phyloP scores from a whole-genome alignment of 2,888 invertebrate species.

The Meganola albula region DNA sequence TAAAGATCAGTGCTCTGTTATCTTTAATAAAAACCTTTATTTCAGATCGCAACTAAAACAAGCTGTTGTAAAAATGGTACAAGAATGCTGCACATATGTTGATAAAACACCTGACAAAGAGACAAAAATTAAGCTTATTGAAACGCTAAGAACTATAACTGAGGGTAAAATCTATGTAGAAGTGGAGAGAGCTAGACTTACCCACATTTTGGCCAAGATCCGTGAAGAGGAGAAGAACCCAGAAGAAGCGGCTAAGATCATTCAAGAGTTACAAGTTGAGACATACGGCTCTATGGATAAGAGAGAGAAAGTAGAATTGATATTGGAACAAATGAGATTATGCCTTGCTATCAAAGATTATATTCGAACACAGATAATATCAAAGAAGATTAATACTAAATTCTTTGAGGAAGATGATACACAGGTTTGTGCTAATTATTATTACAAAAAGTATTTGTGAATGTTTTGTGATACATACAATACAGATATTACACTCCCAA shows the following conservation, averaged over 20 bases:
- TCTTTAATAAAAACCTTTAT: too few species aligned
- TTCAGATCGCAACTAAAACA: slow-evolving; percentile 93
- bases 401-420: slow-evolving; percentile 94
- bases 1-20: too few species aligned
- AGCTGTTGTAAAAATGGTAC: slow-evolving; percentile 97
- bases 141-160: slow-evolving; percentile 95
- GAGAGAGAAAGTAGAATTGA: slow-evolving; percentile 96
- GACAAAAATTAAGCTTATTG: slow-evolving; percentile 94
- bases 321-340: slow-evolving; percentile 98
- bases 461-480: neutral
- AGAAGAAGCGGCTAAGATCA: slow-evolving; percentile 92
- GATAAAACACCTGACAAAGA: slow-evolving; percentile 95
- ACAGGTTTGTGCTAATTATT: slow-evolving; percentile 53
- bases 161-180: slow-evolving; percentile 99
- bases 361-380: slow-evolving; percentile 98
- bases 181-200: slow-evolving; percentile 97
- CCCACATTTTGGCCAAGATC: slow-evolving; percentile 91
- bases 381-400: slow-evolving; percentile 98
- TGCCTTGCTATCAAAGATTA: slow-evolving; percentile 97
- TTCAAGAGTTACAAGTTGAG: slow-evolving; percentile 96
- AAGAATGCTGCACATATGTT: slow-evolving; percentile 95
- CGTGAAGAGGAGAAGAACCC: slow-evolving; percentile 91
- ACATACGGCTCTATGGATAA: slow-evolving; percentile 99
- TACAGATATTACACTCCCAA: too few species aligned
- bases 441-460: neutral